phyloP scores from a whole-genome alignment of 1,140 invertebrate species.

The Phymorhynchus buccinoides region DNA sequence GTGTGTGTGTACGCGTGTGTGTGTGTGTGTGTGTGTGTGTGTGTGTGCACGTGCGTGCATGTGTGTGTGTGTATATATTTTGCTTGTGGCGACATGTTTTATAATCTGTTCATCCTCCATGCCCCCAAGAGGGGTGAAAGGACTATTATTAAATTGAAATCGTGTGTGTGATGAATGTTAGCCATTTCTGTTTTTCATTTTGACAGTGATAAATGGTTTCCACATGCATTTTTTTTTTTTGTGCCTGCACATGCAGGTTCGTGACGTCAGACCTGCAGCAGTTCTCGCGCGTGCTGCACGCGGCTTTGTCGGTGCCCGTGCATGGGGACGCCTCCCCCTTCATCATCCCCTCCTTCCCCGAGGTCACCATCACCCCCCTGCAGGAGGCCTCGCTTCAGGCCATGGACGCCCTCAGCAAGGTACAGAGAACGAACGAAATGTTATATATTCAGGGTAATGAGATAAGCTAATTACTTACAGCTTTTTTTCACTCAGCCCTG shows the following conservation, averaged over 20 bases:
- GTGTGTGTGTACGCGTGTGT: too few relatives aligned
- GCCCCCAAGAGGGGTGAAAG: neutral
- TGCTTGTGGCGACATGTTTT: neutral
- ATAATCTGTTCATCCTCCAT: neutral
- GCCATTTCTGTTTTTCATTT: too few relatives aligned
- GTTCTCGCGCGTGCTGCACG: conserved; percentile 77
- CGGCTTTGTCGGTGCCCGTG: conserved; percentile 85
- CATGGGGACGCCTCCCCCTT: conserved; percentile 87
- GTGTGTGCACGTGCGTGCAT: too few relatives aligned
- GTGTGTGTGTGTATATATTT: too few relatives aligned
- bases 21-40: too few relatives aligned
- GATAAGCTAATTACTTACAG: too few relatives aligned
- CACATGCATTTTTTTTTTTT: neutral
- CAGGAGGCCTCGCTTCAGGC: conserved; percentile 87
- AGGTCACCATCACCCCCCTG: conserved; percentile 84
- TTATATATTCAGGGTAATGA: too few relatives aligned
- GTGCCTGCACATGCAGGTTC: neutral
- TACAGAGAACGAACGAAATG: too few relatives aligned
- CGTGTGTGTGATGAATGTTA: too few relatives aligned
- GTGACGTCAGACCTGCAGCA: conserved; percentile 20
- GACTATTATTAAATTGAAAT: too few relatives aligned
- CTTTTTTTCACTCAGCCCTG: too few relatives aligned
- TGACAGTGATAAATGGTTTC: too few relatives aligned
- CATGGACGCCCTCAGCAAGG: conserved; percentile 86
- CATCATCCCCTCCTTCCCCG: conserved; percentile 79